Base-by-base conservation (phyloP, 1,140 invertebrate species). In the Ceratina japonica region DNA sequence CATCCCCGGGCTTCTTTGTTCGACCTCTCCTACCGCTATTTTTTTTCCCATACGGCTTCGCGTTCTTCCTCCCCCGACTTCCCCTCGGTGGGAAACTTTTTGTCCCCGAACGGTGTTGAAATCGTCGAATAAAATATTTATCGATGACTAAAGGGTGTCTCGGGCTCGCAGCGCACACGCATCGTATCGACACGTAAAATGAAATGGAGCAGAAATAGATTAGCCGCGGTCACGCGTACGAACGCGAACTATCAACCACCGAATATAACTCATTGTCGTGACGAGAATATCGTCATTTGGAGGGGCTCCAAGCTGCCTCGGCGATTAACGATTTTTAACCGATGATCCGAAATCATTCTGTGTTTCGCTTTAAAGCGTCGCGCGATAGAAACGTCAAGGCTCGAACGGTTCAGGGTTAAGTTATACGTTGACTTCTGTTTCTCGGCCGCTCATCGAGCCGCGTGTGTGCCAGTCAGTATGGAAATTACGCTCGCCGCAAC, bases 251-350 rank as follows among this genome's bases (percentile, higher is more conserved):
- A 84, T 84, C 68, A 82, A 83, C 62, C 49, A 51, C 49, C 78
- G 59, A 79, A 79, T 79, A 79, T 84, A 76, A 84, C 78, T 84
- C 73, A 80, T 84, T 80, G 83, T 84, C 82, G 51, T 69, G 71
- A 72, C 71, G 66, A n/a, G 51, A 75, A 84, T 68, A 73, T 82
- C 75, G 81, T 79, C 79, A 84, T 79, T 82, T 84, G 82, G 83
- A 68, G 16, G 8, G 44, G 51, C 16, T 84, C 83, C 82, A 84
- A 74, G 52, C 68, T 13, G n/a, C 58, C 20, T 13, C 58, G 72
- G 5, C 51, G 69, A 80, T 81, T 68, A 63, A 58, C 58, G 76
- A 84, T 84, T 80, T 70, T 77, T 70, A 84, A 75, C 63, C 12
- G 66, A n/a, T 18, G 54, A 56, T 56, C 15, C 54, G 54, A 16